Conservation (phyloP, 2,888 invertebrate species). For the Hydrotaea diabolus region DNA sequence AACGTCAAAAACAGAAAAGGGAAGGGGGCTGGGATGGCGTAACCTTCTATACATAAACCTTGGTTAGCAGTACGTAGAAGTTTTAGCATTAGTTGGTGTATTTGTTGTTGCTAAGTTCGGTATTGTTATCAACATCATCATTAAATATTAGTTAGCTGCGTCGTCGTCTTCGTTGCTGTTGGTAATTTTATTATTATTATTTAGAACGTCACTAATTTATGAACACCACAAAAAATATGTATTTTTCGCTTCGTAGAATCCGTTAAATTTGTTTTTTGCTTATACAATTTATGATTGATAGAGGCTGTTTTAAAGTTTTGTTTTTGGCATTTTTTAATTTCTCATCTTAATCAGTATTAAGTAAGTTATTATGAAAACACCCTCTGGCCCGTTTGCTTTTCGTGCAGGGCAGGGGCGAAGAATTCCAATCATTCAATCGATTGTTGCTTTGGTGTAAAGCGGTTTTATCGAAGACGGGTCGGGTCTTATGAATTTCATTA, state of each 20-base stretch:
- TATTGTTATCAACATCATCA: slow-evolving; percentile 13
- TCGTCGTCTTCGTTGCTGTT: slow-evolving; percentile 18
- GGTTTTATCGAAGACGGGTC: slow-evolving; percentile 16
- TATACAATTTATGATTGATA: neutral
- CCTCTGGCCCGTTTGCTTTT: neutral
- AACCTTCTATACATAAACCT: too few relatives aligned
- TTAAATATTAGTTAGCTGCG: neutral
- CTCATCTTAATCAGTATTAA: slow-evolving; percentile 1
- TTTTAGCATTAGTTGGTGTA: slow-evolving; percentile 14
- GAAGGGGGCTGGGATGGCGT: neutral
- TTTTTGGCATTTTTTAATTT: neutral
- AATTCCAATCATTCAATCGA: slow-evolving; percentile 19
- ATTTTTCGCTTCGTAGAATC: slow-evolving; percentile 46
- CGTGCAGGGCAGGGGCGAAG: neutral
- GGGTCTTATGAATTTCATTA: slow-evolving; percentile 29
- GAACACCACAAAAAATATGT: slow-evolving; percentile 28
- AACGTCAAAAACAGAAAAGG: neutral
- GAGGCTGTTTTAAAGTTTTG: too few relatives aligned
- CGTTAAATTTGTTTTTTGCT: slow-evolving; percentile 36
- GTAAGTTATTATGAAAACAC: neutral
- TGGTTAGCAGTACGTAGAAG: slow-evolving; percentile 14
- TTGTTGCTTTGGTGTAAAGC: neutral
- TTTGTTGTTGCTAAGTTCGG: neutral
- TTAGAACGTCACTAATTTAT: slow-evolving; percentile 53
- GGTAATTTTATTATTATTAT: slow-evolving; percentile 42